Percentiles rank a stretch among this genome's conserved stretches.
Conservation (phyloP, 2,797 vertebrate species). For the Lerista edwardsae region DNA sequence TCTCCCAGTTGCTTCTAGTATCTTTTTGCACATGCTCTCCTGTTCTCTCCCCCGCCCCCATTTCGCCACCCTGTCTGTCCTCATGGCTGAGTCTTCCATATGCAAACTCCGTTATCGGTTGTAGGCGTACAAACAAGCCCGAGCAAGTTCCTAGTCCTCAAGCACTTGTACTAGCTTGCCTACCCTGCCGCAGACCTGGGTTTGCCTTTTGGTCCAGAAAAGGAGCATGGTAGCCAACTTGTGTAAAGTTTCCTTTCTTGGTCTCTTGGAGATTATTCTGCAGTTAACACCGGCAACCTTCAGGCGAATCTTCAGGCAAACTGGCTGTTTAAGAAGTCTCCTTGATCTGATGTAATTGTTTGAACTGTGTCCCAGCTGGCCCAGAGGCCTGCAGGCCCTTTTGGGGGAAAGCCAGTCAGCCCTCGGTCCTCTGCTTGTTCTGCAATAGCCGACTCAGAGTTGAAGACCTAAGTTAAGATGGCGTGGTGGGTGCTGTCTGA, state of each 20-base stretch:
- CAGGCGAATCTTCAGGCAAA: too few relatives aligned
- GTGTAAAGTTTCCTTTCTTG: not conserved
- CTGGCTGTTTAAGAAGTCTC: too few relatives aligned
- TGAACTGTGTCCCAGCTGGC: not conserved
- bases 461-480: too few relatives aligned
- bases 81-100: not conserved
- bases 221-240: too few relatives aligned
- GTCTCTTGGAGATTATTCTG: not conserved
- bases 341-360: not conserved
- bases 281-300: too few relatives aligned
- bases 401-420: not conserved
- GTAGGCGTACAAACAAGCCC: not conserved
- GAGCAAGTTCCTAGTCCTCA: not conserved
- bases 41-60: too few relatives aligned
- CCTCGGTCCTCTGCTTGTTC: not conserved
- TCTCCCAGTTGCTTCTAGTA: too few relatives aligned
- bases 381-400: too few relatives aligned
- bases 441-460: not conserved
- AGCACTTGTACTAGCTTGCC: not conserved
- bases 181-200: not conserved
- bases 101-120: not conserved
- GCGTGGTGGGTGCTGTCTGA: not conserved
- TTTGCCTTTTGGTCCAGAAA: not conserved
- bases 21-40: too few relatives aligned
- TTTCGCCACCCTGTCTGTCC: too few relatives aligned